Evolutionary conservation across 2,888 invertebrate species (phyloP), one percentile per base, ranked within the genome.

Genomic region (Epiblema foenella): DNA sequence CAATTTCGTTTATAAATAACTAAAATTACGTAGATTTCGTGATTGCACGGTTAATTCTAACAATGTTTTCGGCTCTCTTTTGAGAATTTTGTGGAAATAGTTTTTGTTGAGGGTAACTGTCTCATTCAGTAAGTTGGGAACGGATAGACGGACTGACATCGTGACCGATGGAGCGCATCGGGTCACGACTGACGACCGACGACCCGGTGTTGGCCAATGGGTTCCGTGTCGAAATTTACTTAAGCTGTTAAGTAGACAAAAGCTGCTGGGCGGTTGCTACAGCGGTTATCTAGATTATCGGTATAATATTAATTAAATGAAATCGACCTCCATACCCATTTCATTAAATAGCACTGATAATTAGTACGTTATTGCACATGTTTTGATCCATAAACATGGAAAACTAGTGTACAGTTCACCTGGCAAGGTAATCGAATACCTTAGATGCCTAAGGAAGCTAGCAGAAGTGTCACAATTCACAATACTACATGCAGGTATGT

Each of bases 31-130:
- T 39, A 54, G 57, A 59, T 42, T 29, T 89, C 91, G 91, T 91
- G 91, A 91, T 87, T 81, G 80, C 83, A 89, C 89, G 89, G 83
- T 89, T 83, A 83, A 78, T 76, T 81, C n/a, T n/a, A 83, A 83
- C 83, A 85, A 83, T 71, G 68, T 73, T 69, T 66, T 74, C 73
- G 63, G 68, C 74, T 69, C 78, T 80, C 79, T 78, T 81, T 80
- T 79, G 81, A 79, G 77, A 71, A 76, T 79, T 81, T 81, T 80
- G 77, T 68, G 77, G 73, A 71, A 49, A 70, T 75, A 73, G 75
- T 69, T 74, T 77, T 77, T 80, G 71, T 69, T 72, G 67, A 73
- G 77, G 77, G 81, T 79, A 81, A 82, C 80, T 80, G 82, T 83
- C 75, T 85, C 88, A 89, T 90, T 89, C 84, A 90, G 76, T 78